phyloP scores from a whole-genome alignment of 2,888 invertebrate species.

The Saturnia japonica region DNA sequence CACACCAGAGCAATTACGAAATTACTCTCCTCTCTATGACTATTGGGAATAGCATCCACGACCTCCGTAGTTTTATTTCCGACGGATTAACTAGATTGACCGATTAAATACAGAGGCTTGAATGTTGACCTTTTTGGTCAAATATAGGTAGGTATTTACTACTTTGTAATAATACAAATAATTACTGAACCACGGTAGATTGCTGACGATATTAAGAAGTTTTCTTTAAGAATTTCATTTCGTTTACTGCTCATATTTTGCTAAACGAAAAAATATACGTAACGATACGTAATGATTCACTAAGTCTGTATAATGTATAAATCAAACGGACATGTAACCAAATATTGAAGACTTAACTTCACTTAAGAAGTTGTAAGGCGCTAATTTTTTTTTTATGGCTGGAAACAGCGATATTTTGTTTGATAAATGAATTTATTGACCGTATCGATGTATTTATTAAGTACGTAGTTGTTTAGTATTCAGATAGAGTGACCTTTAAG shows the following conservation, averaged over 20 bases:
- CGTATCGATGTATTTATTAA: neutral
- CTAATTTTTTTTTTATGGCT: neutral
- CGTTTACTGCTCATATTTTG: too few species aligned
- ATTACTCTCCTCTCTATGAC: neutral
- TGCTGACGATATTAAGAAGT: neutral
- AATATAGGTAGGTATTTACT: neutral
- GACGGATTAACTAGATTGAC: neutral
- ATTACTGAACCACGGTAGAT: neutral
- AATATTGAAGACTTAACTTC: neutral
- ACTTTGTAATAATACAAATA: neutral
- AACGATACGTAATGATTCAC: too few species aligned
- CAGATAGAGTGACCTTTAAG: slow-evolving; percentile 11
- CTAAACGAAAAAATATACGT: too few species aligned
- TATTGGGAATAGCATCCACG: neutral
- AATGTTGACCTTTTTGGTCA: neutral
- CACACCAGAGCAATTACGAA: neutral
- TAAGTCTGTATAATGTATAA: too few species aligned
- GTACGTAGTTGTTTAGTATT: slow-evolving; percentile 8
- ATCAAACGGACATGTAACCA: neutral
- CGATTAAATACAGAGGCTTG: neutral
- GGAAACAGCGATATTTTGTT: neutral
- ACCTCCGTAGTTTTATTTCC: neutral
- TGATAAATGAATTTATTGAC: neutral
- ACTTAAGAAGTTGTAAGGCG: neutral
- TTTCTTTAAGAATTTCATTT: too few species aligned